Evolutionary conservation across 35 echinoderm and acorn worm genomes (phyloP), one percentile per base, ranked within the genome.

Genomic region (Ophioderma brevispina): DNA sequence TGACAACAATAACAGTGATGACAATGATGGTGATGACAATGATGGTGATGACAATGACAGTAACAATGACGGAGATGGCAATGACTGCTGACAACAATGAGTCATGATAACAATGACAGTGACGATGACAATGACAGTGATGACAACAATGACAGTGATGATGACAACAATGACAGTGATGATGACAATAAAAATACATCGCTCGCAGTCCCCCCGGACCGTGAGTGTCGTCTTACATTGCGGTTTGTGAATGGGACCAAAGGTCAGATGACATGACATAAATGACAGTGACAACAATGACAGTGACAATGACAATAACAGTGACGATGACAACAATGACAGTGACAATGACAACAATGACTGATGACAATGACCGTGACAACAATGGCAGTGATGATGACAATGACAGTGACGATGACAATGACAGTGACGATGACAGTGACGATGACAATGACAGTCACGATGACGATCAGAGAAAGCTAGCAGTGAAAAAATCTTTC

Each of bases 11-110:
- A 32, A 79, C 33, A 32, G 33, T 79, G 77, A 79, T 33, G 77
- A 79, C 33, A 32, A 79, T 79, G 77, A 79, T 33, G 77, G 33
- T 33, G 77, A 79, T 32, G 77, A 79, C 77, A 32, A 79, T 79
- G 77, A 79, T 32, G 77, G 33, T 79, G 77, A 79, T 33, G 77
- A 79, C 33, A 32, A 79, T 79, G 77, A 79, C 33, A 32, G 33
- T 33, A 32, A 79, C 33, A 32, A 33, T 33, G 77, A 33, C 33
- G 77, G 33, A 13, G 77, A 79, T 33, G 77, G 33, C 33, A 32
- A 79, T 33, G 77, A 79, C 33, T 15, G 33, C 33, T 15, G 33
- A 13, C 15, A 79, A 13, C 15, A 79, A 34, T 17, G 18, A 32
- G 33, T 79, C 15, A 33, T 79, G 77, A 79, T 79, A 34, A 79